Evolutionary conservation across 2,113 vertebrate species (phyloP), one percentile per base, ranked within the genome.

Genomic region (Oreochromis tanganicae): DNA sequence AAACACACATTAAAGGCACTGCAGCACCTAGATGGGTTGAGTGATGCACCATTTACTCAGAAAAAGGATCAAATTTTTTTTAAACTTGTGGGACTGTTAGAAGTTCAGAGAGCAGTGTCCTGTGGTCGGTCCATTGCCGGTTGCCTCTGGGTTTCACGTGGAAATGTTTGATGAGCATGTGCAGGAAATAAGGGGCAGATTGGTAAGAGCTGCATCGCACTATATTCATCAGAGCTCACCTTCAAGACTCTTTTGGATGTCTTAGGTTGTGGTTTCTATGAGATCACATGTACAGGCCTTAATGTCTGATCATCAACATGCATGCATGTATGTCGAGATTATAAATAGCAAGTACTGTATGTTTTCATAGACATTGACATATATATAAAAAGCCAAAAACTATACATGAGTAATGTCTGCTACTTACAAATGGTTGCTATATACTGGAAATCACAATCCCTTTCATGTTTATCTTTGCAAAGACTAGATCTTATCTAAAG

Each of bases 161-260:
- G 91, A 93, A 92, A 54, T 34, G 19, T 80, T 91, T 54, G 59
- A 21, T 81, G 63, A 82, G 19, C 86, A 86, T 89, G 81, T 84
- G 73, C 66, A 43, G 61, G 48, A 83, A 80, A 66, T 75, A 29
- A 29, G 5, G 61, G 86, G 17, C 50, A 56, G 41, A 80, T 27
- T 17, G 82, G 78, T 85, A 17, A 36, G 83, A 80, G 57, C 73
- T 85, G 36, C n/a, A 13, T 82, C 46, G 41, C 86, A 93, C 88
- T 93, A 83, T 88, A 89, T 88, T 90, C 82, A 91, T 93, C 89
- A 93, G 84, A 82, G 82, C 80, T 78, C 24, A 87, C 82, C 88
- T 63, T 88, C 52, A 55, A 84, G 57, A 73, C 59, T 78, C 29
- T 9, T 24, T 46, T 12, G 46, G 55, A 41, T 83, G 71, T 85